Evolutionary conservation across 2,113 vertebrate genomes (phyloP).

Genomic region (Saccopteryx leptura): DNA sequence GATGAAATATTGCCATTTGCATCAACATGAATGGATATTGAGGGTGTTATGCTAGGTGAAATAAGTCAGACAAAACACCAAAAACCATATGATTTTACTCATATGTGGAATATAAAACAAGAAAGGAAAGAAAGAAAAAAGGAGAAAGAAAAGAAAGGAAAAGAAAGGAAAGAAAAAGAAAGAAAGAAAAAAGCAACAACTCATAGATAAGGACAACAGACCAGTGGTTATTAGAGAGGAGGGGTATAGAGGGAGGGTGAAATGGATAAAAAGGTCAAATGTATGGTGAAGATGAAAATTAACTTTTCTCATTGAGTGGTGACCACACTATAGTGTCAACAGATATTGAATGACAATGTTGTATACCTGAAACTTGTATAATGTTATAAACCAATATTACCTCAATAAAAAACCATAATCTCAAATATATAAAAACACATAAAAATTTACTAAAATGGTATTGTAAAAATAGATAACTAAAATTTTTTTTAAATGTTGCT

Average conservation of each 20-base stretch:
- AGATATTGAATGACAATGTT: not conserved
- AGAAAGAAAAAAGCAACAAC: not conserved
- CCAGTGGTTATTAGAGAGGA: not conserved
- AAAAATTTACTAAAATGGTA: constrained; percentile 15
- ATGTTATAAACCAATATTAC: not conserved
- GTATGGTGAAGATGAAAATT: not conserved
- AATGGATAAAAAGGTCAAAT: not conserved
- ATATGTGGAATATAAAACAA: not conserved
- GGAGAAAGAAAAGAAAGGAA: too few relatives aligned
- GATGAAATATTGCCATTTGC: not conserved
- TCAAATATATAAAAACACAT: not conserved
- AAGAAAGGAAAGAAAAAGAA: not conserved
- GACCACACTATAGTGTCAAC: not conserved
- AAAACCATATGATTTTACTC: not conserved
- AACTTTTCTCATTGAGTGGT: not conserved
- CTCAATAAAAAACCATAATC: not conserved
- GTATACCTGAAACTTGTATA: not conserved
- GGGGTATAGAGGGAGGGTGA: not conserved
- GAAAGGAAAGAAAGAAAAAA: not conserved
- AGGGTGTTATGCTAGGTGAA: not conserved
- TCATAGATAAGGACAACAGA: not conserved
- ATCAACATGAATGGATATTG: not conserved
- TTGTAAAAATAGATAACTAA: not conserved
- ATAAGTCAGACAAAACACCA: not conserved
- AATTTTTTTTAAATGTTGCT: not conserved